phyloP scores from a whole-genome alignment of 2,888 invertebrate genomes.

The Pecten maximus region DNA sequence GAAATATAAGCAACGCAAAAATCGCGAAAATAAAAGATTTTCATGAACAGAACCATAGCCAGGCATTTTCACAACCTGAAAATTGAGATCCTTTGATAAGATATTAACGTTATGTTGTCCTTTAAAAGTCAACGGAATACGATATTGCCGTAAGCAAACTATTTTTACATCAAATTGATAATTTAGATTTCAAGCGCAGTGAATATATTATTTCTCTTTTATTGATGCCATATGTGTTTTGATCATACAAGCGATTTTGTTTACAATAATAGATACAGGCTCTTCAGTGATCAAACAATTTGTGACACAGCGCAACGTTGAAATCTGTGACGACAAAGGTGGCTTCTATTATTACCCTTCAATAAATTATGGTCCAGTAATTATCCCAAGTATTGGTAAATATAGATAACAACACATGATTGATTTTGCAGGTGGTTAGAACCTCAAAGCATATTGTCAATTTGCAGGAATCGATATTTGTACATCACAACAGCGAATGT shows the following conservation, averaged over 20 bases:
- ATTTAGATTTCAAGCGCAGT: neutral
- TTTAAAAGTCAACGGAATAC: no score
- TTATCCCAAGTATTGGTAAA: conserved; percentile 20
- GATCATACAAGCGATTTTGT: neutral
- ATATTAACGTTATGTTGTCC: no score
- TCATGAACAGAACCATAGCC: no score
- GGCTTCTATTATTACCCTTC: neutral
- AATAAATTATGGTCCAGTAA: neutral
- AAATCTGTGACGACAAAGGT: neutral
- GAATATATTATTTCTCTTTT: neutral
- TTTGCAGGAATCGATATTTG: neutral
- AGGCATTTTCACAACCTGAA: no score
- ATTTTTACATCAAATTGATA: neutral
- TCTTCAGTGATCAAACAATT: neutral
- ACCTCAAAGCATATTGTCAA: neutral
- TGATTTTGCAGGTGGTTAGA: conserved; percentile 22
- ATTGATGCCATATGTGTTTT: neutral
- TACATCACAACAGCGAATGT: conserved; percentile 3
- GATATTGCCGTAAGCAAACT: no score
- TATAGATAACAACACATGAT: neutral
- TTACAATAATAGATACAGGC: neutral
- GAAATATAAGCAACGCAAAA: no score
- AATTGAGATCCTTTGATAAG: no score
- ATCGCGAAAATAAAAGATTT: no score
- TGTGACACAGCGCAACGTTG: neutral